Conservation (phyloP, 2,797 vertebrate species). For the Fringilla coelebs region DNA sequence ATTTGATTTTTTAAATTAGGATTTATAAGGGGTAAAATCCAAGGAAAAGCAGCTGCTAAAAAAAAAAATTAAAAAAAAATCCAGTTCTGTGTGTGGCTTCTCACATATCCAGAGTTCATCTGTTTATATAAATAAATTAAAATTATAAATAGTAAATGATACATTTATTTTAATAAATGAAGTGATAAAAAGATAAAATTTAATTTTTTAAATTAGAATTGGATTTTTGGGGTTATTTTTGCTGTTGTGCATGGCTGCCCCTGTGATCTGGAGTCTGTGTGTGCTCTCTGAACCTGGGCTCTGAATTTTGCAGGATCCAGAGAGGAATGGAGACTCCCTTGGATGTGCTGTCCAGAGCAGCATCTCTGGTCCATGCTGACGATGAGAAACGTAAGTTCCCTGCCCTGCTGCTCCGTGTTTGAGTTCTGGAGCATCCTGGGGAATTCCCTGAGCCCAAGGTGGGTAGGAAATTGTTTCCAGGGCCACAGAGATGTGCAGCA, state of each 20-base stretch:
- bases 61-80: too few relatives aligned
- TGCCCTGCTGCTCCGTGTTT: neutral
- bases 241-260: neutral
- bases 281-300: neutral
- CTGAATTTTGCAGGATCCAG: conserved; percentile 69
- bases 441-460: neutral
- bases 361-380: conserved; percentile 93
- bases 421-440: rapidly evolving
- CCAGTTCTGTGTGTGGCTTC: too few relatives aligned
- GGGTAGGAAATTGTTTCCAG: neutral
- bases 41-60: too few relatives aligned
- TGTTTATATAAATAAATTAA: too few relatives aligned
- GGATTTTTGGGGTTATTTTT: neutral
- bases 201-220: too few relatives aligned
- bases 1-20: too few relatives aligned
- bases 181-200: too few relatives aligned
- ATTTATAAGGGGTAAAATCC: too few relatives aligned
- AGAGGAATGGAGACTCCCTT: conserved; percentile 96
- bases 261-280: neutral
- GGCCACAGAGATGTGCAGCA: neutral
- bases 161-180: too few relatives aligned
- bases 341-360: conserved; percentile 97
- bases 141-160: too few relatives aligned
- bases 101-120: too few relatives aligned
- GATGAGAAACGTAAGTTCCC: conserved; percentile 92